These are phyloP conservation scores for Perca schrenkii DNA, from an alignment of 2,113 vertebrate species.

Conservation along the genomic window DNA sequence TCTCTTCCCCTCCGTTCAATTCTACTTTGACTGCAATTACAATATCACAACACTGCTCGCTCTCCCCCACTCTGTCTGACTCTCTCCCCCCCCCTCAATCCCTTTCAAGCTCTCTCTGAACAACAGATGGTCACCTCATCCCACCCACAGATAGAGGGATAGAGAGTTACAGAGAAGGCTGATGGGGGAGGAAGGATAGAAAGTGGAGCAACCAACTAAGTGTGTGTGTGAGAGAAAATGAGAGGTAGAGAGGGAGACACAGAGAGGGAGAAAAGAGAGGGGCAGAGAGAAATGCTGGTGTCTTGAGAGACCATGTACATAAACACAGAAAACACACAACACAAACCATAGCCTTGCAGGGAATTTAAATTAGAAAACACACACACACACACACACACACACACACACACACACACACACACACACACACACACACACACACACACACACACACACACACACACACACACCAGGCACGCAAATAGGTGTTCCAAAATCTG, in stretches of 20 bases:
- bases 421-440: background rate
- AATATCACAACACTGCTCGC: slow-evolving; percentile 50
- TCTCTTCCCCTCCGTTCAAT: slow-evolving; percentile 47
- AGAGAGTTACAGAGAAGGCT: slow-evolving; percentile 52
- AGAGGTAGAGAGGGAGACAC: background rate
- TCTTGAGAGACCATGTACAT: slow-evolving; percentile 26
- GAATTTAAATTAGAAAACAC: slow-evolving; percentile 41
- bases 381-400: background rate
- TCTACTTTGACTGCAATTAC: slow-evolving; percentile 70
- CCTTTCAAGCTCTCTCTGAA: slow-evolving; percentile 69
- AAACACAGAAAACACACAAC: slow-evolving; percentile 34
- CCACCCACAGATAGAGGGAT: slow-evolving; percentile 69
- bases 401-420: slow-evolving; percentile 15
- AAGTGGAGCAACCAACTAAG: slow-evolving; percentile 66
- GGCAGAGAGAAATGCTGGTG: background rate
- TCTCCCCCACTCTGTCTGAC: slow-evolving; percentile 38
- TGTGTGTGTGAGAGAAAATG: slow-evolving; percentile 1
- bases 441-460: background rate
- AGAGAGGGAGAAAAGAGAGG: background rate
- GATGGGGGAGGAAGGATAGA: slow-evolving; percentile 62
- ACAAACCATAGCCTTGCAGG: slow-evolving; percentile 25
- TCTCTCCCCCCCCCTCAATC: slow-evolving; percentile 63
- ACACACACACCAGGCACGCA: slow-evolving; percentile 13
- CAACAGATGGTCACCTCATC: slow-evolving; percentile 82
- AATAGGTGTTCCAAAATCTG: slow-evolving; percentile 26